These are phyloP conservation scores for Willowsia nigromaculata DNA, from an alignment of 2,888 invertebrate species.

Conservation along the genomic window DNA sequence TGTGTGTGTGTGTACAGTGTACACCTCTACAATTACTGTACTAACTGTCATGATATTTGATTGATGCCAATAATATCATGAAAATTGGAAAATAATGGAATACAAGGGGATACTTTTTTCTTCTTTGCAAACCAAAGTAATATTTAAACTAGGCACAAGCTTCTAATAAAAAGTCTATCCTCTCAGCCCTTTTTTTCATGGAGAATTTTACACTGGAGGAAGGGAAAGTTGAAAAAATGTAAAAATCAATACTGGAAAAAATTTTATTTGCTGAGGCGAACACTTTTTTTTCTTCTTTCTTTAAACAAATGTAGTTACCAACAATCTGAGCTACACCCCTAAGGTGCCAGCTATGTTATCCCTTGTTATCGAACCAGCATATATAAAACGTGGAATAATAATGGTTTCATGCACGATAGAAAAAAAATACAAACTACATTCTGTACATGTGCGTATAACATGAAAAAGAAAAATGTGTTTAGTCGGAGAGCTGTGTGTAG, in stretches of 20 bases:
- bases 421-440: neutral
- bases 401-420: conserved; percentile 57
- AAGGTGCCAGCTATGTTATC: too few species aligned
- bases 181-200: too few species aligned
- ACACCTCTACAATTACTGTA: too few species aligned
- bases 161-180: too few species aligned
- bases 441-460: neutral
- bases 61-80: neutral
- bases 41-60: neutral
- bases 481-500: neutral
- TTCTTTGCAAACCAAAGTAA: too few species aligned
- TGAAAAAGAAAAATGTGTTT: neutral
- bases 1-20: too few species aligned
- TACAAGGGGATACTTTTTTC: too few species aligned
- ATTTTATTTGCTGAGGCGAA: neutral
- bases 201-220: too few species aligned
- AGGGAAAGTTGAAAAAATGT: neutral
- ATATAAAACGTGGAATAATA: conserved; percentile 41
- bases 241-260: conserved; percentile 8
- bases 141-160: too few species aligned
- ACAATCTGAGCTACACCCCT: too few species aligned
- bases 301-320: neutral
- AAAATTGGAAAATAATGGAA: too few species aligned
- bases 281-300: neutral
- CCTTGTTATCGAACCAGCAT: conserved; percentile 22